A percentile compares a stretch with the other conserved stretches of the same genome.
Conservation (phyloP, 2,888 invertebrate genomes). For the Lycaena phlaeas region DNA sequence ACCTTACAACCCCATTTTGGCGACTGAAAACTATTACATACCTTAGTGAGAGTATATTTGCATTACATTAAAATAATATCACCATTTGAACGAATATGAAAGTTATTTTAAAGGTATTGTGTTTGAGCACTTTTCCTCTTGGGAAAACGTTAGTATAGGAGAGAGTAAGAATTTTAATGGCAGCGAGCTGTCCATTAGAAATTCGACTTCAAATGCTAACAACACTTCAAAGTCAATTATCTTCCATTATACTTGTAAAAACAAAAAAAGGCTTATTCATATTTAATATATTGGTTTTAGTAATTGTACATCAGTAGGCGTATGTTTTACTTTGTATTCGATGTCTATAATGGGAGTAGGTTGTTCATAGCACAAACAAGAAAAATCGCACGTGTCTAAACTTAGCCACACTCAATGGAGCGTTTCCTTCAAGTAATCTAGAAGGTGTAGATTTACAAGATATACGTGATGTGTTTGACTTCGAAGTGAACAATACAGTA, state of each 20-base stretch:
- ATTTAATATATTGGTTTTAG: too few relatives aligned
- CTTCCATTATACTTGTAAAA: too few relatives aligned
- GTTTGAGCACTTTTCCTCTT: constrained; percentile 24
- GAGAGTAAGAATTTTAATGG: constrained; percentile 29
- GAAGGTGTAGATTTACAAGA: neutral
- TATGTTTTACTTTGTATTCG: too few relatives aligned
- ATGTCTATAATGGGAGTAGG: too few relatives aligned
- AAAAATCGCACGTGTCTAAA: too few relatives aligned
- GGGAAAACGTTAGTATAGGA: constrained; percentile 30
- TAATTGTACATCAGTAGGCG: too few relatives aligned
- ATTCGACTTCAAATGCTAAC: neutral
- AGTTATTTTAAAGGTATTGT: constrained; percentile 7
- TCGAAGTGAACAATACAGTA: too few relatives aligned
- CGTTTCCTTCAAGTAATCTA: neutral
- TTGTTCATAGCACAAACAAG: too few relatives aligned
- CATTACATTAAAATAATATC: constrained; percentile 9
- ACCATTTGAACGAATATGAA: constrained; percentile 2
- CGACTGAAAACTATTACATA: neutral
- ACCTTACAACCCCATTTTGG: too few relatives aligned
- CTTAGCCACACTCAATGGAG: neutral
- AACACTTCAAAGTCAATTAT: neutral
- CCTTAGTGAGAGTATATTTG: constrained; percentile 1
- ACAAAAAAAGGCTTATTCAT: too few relatives aligned
- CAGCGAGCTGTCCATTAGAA: constrained; percentile 8
- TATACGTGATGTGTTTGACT: too few relatives aligned